Conservation (phyloP, 2,888 invertebrate species). For the Elysia crispata region DNA sequence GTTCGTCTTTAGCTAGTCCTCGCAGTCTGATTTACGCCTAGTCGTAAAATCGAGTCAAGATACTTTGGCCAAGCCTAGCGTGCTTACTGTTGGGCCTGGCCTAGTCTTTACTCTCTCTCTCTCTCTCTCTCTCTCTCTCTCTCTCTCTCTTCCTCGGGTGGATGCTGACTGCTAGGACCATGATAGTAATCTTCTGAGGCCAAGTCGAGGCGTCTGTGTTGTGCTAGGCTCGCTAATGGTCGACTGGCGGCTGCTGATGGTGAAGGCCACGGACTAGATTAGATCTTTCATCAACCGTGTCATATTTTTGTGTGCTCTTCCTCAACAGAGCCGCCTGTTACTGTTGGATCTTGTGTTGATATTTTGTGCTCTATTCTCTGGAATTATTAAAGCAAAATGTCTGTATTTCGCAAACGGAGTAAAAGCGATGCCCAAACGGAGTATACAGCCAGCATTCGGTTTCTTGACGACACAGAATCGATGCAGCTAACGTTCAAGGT, state of each 20-base stretch:
- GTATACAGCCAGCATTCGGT: constrained; percentile 74
- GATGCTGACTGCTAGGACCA: constrained; percentile 16
- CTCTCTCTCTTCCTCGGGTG: constrained; percentile 25
- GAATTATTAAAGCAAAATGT: constrained; percentile 57
- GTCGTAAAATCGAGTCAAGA: no score
- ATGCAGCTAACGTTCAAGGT: constrained; percentile 75
- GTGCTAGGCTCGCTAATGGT: constrained; percentile 21
- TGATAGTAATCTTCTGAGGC: constrained; percentile 34
- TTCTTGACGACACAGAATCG: constrained; percentile 76
- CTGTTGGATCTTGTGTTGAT: constrained; percentile 39
- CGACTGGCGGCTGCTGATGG: neutral
- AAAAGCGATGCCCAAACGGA: constrained; percentile 74
- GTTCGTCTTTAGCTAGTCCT: no score
- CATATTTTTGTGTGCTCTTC: no score
- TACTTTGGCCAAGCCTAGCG: no score
- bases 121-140: no score
- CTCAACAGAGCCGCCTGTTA: neutral
- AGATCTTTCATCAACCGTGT: constrained; percentile 11
- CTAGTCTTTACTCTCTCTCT: constrained; percentile 2
- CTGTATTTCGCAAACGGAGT: constrained; percentile 66
- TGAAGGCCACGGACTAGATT: neutral
- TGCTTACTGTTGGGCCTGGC: constrained; percentile 30
- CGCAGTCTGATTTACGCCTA: no score
- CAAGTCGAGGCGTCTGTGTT: constrained; percentile 30
- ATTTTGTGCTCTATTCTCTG: constrained; percentile 13